Evolutionary conservation across 2,888 invertebrate species (phyloP).

Genomic region (Latrodectus hesperus): DNA sequence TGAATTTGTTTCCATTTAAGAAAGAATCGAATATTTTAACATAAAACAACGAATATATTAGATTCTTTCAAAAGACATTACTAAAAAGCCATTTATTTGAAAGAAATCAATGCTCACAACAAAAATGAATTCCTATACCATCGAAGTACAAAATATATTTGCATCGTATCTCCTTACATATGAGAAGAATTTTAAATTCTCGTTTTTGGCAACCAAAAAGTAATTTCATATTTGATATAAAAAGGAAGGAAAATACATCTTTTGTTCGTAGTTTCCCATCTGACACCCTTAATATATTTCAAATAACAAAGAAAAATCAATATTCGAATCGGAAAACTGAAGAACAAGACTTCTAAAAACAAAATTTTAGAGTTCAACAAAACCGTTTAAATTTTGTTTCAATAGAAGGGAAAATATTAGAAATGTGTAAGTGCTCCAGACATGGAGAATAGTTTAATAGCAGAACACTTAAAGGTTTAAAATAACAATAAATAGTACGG

Average conservation of each 20-base stretch:
- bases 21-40: too few relatives aligned
- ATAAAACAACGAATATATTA: too few relatives aligned
- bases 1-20: too few relatives aligned
- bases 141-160: constrained; percentile 14
- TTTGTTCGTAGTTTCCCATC: constrained; percentile 45
- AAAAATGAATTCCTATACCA: constrained; percentile 28
- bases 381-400: too few relatives aligned
- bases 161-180: too few relatives aligned
- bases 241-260: constrained; percentile 31
- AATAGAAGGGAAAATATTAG: constrained; percentile 32
- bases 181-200: constrained; percentile 43
- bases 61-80: too few relatives aligned
- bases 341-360: neutral
- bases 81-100: too few relatives aligned
- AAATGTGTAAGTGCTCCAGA: constrained; percentile 53
- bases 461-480: neutral
- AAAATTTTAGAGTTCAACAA: constrained; percentile 39
- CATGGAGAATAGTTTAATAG: constrained; percentile 7
- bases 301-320: constrained; percentile 54
- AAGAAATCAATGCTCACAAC: neutral
- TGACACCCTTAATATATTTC: constrained; percentile 52
- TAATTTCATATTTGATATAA: constrained; percentile 57
- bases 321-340: constrained; percentile 39
- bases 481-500: too few relatives aligned
- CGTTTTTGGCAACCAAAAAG: constrained; percentile 38